A percentile compares a stretch with the other conserved stretches of the same genome.
phyloP scores from a whole-genome alignment of 2,888 invertebrate genomes.

The Rutpela maculata region DNA sequence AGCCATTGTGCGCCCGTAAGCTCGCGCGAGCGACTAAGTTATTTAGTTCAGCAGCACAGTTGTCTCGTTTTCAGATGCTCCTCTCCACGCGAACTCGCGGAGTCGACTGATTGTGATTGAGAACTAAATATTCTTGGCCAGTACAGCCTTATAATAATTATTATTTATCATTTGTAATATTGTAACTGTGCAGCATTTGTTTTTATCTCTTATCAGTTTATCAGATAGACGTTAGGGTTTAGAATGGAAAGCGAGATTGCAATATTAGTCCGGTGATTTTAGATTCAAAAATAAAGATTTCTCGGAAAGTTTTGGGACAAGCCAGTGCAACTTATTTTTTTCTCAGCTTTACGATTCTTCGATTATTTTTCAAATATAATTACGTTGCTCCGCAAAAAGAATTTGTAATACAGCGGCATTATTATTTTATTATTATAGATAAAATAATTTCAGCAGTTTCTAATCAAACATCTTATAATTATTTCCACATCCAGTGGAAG shows the following conservation, averaged over 20 bases:
- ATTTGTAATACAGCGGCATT: too few relatives aligned
- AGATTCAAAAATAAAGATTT: too few relatives aligned
- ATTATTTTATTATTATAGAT: too few relatives aligned
- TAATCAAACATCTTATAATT: too few relatives aligned
- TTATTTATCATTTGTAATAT: constrained; percentile 3
- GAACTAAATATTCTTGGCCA: not conserved
- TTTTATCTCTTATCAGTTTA: not conserved
- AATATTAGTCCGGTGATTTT: too few relatives aligned
- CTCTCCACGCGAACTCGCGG: not conserved
- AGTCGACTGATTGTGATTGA: not conserved
- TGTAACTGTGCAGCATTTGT: not conserved
- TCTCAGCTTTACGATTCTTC: too few relatives aligned
- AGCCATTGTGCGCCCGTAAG: constrained; percentile 44
- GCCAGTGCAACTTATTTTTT: too few relatives aligned
- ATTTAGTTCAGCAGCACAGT: not conserved
- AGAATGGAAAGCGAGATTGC: not conserved
- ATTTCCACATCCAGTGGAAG: too few relatives aligned
- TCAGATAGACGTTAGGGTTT: not conserved
- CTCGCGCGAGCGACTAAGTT: constrained; percentile 21
- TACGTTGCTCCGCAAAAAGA: too few relatives aligned
- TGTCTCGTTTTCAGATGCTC: not conserved
- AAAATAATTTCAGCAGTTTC: too few relatives aligned
- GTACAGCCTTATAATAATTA: not conserved
- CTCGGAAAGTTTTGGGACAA: too few relatives aligned
- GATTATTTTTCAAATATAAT: too few relatives aligned